Conservation (phyloP, 2,797 vertebrate genomes). For the Poeciliopsis gracilis region DNA sequence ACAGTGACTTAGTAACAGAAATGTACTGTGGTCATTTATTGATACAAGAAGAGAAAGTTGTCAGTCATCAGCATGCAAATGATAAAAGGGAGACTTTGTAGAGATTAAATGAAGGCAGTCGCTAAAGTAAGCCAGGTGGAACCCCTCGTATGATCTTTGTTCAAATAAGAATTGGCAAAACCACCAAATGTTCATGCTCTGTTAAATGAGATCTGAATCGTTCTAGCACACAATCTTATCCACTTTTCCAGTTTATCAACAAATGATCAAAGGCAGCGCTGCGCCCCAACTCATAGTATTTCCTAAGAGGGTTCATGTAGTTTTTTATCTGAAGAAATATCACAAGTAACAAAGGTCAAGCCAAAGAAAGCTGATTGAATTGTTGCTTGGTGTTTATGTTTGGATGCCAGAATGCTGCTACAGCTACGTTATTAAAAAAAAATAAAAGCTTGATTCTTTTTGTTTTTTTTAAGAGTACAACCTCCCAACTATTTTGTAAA, state of each 20-base stretch:
- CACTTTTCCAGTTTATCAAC: neutral
- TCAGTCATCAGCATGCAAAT: neutral
- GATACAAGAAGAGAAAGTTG: neutral
- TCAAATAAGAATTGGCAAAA: neutral
- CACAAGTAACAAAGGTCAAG: conserved; percentile 36
- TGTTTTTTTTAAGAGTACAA: conserved; percentile 32
- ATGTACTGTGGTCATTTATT: neutral
- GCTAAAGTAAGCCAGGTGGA: neutral
- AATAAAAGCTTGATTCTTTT: conserved; percentile 28
- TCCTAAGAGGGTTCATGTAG: neutral
- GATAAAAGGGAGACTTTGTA: neutral
- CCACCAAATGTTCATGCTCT: neutral
- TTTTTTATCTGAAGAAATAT: neutral
- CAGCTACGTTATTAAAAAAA: conserved; percentile 38
- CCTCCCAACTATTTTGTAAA: conserved; percentile 28
- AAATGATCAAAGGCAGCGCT: neutral
- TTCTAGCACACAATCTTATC: neutral
- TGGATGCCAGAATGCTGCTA: conserved; percentile 52
- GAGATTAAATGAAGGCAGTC: neutral
- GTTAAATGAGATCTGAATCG: neutral
- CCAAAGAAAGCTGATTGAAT: conserved; percentile 41
- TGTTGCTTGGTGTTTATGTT: conserved; percentile 48
- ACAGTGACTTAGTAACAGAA: neutral
- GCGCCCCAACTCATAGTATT: neutral
- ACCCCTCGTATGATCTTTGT: neutral